phyloP scores from a whole-genome alignment of 2,888 invertebrate species.

The Gymnoscelis rufifasciata region DNA sequence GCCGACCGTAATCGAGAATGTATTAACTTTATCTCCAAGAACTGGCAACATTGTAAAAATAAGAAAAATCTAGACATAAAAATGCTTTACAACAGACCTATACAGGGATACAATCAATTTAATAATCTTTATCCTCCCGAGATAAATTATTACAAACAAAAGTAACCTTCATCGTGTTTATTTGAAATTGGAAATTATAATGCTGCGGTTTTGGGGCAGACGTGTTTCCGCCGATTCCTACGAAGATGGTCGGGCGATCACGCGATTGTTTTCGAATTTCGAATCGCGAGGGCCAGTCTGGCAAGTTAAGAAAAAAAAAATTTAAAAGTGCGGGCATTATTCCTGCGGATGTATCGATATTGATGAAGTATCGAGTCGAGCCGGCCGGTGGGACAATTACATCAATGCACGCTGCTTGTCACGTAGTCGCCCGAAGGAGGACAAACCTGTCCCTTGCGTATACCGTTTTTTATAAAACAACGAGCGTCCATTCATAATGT shows the following conservation, averaged over 20 bases:
- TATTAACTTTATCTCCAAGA: conserved; percentile 39
- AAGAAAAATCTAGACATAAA: conserved; percentile 26
- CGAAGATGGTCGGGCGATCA: conserved; percentile 55
- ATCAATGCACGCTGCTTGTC: conserved; percentile 59
- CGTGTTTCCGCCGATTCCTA: conserved; percentile 76
- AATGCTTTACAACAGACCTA: conserved; percentile 27
- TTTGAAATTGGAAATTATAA: conserved; percentile 74
- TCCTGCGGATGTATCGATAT: conserved; percentile 53
- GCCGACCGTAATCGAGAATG: conserved; percentile 52
- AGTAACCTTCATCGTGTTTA: conserved; percentile 61
- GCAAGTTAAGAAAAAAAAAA: conserved; percentile 27
- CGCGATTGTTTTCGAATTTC: conserved; percentile 55
- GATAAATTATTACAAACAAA: conserved; percentile 47
- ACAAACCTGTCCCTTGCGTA: conserved; percentile 64
- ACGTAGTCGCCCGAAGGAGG: conserved; percentile 55
- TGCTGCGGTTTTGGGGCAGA: conserved; percentile 71
- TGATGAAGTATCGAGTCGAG: conserved; percentile 47
- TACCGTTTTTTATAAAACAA: conserved; percentile 66
- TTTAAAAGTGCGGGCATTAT: conserved; percentile 40
- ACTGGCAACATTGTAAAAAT: conserved; percentile 49
- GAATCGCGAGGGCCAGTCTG: conserved; percentile 32
- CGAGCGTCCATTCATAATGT: conserved; percentile 76
- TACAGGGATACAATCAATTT: conserved; percentile 43
- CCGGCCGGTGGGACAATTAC: conserved; percentile 62
- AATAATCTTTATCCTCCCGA: conserved; percentile 43